Evolutionary conservation across 2,797 vertebrate genomes (phyloP).

Genomic region (Siniperca obscura): DNA sequence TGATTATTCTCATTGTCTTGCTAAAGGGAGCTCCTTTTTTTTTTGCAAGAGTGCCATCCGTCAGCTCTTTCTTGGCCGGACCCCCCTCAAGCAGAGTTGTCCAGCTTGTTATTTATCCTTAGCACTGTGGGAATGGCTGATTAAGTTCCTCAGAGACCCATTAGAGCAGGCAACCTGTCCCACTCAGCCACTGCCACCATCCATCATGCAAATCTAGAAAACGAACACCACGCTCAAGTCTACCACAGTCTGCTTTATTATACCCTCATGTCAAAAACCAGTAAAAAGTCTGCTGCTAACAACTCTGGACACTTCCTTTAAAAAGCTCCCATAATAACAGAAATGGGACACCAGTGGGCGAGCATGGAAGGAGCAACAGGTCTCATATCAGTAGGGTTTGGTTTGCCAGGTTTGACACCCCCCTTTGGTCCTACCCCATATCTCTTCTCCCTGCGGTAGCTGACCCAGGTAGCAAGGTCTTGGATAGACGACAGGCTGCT

Average conservation of each 20-base stretch:
- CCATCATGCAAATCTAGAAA: constrained; percentile 85
- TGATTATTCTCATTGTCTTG: constrained; percentile 63
- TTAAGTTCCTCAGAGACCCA: constrained; percentile 83
- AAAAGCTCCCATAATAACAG: constrained; percentile 63
- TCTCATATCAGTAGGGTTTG: constrained; percentile 67
- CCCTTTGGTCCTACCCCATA: constrained; percentile 45
- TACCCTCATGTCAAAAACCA: constrained; percentile 70
- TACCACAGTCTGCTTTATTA: constrained; percentile 69
- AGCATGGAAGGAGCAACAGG: constrained; percentile 65
- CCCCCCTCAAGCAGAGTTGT: constrained; percentile 56
- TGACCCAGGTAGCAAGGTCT: constrained; percentile 67
- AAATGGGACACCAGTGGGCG: constrained; percentile 75
- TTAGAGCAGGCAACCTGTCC: constrained; percentile 83
- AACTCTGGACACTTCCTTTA: constrained; percentile 76
- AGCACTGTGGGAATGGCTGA: constrained; percentile 73
- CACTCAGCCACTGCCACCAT: constrained; percentile 75
- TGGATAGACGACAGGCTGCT: constrained; percentile 57
- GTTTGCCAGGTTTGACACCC: constrained; percentile 73
- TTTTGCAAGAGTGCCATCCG: constrained; percentile 47
- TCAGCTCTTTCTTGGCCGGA: constrained; percentile 54
- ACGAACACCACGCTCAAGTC: constrained; percentile 56
- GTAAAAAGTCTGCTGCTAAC: constrained; percentile 77
- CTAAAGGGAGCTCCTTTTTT: constrained; percentile 39
- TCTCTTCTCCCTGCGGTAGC: constrained; percentile 67
- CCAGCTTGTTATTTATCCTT: constrained; percentile 80